A percentile compares a stretch with the other conserved stretches of the same genome.
phyloP scores from a whole-genome alignment of 1,140 invertebrate species.

The Hypothenemus hampei region DNA sequence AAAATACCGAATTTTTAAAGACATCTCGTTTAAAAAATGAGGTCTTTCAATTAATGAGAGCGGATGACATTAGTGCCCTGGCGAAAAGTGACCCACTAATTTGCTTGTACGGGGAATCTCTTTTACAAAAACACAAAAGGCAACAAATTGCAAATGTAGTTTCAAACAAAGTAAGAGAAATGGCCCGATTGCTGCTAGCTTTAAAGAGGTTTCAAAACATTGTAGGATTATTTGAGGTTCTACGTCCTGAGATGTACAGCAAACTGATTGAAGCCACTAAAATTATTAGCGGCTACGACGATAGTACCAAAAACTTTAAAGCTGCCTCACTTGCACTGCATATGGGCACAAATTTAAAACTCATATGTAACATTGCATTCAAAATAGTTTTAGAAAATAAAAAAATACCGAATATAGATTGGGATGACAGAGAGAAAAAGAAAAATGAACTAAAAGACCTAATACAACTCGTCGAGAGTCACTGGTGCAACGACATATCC shows the following conservation, averaged over 20 bases:
- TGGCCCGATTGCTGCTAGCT: constrained; percentile 24
- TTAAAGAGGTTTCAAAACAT: constrained; percentile 6
- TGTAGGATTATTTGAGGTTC: constrained; percentile 5
- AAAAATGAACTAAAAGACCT: constrained; percentile 27
- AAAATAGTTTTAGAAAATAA: constrained; percentile 28
- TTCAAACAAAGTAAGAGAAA: constrained; percentile 32
- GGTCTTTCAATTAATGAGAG: constrained; percentile 24
- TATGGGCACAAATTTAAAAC: constrained; percentile 24
- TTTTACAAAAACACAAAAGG: constrained; percentile 31
- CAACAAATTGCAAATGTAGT: constrained; percentile 23
- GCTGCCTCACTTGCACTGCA: constrained; percentile 28
- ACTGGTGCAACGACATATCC: constrained; percentile 29
- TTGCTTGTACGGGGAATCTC: constrained; percentile 26
- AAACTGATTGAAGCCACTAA: constrained; percentile 23
- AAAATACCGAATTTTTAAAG: too few relatives aligned
- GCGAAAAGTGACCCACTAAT: constrained; percentile 28
- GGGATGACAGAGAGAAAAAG: constrained; percentile 12
- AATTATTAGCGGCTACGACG: constrained; percentile 28
- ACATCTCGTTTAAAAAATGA: constrained; percentile 21
- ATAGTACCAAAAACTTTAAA: constrained; percentile 22
- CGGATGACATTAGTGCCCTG: constrained; percentile 19
- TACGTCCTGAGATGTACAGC: constrained; percentile 30
- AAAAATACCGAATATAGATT: neutral
- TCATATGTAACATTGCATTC: constrained; percentile 22
- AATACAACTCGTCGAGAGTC: constrained; percentile 23